Conservation (phyloP, 2,797 vertebrate genomes). For the Chiropotes sagulatus region DNA sequence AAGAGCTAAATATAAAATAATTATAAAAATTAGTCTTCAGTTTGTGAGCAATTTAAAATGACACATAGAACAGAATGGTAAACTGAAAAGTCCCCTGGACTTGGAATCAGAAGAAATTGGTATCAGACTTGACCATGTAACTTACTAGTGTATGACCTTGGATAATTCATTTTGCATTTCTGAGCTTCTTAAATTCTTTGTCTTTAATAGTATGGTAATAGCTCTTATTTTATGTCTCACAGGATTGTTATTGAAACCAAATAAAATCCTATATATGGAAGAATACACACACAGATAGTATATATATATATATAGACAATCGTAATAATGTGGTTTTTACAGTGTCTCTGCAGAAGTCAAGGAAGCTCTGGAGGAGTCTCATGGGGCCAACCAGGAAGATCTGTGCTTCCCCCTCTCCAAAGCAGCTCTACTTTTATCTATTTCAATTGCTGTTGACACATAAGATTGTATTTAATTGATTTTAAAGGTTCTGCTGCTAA, state of each 20-base stretch:
- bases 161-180: neutral
- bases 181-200: neutral
- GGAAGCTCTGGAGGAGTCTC: neutral
- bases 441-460: neutral
- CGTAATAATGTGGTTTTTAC: neutral
- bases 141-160: neutral
- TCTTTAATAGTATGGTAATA: neutral
- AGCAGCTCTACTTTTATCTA: neutral
- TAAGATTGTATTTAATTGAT: neutral
- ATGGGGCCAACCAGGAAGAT: neutral
- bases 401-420: neutral
- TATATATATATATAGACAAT: neutral
- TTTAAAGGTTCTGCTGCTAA: slow-evolving; percentile 9
- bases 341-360: neutral
- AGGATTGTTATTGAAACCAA: neutral
- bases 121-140: neutral
- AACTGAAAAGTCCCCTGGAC: neutral
- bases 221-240: neutral
- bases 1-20: neutral
- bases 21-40: neutral
- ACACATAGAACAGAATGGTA: neutral
- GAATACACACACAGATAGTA: neutral
- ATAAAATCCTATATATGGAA: neutral
- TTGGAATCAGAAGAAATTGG: neutral
- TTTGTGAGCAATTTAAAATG: neutral